Percentiles rank a stretch among this genome's conserved stretches.
Conservation (phyloP, 2,113 vertebrate genomes). For the Tauraco erythrolophus region DNA sequence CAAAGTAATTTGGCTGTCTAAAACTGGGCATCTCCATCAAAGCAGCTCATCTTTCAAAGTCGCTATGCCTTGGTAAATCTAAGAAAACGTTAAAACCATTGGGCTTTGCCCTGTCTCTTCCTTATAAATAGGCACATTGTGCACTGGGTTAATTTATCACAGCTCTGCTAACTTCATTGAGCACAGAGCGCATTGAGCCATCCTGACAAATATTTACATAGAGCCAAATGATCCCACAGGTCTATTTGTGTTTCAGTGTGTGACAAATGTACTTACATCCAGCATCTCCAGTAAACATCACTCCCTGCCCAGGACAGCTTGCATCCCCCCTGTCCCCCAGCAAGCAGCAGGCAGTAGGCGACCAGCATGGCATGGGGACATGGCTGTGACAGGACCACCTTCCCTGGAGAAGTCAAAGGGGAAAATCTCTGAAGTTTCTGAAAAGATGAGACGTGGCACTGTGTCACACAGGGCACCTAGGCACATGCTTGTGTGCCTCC, state of each 20-base stretch:
- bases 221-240: neutral
- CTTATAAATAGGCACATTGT: neutral
- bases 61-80: neutral
- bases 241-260: neutral
- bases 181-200: neutral
- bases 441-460: rapidly evolving
- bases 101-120: neutral
- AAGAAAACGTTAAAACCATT: neutral
- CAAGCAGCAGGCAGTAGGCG: neutral
- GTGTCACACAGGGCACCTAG: neutral
- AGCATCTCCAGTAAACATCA: neutral
- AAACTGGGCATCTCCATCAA: neutral
- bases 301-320: neutral
- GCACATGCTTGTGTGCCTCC: rapidly evolving
- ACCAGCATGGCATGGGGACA: neutral
- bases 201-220: neutral
- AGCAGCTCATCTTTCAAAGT: neutral
- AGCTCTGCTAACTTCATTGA: neutral
- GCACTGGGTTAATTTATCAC: neutral
- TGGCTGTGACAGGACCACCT: neutral
- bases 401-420: neutral
- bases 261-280: neutral
- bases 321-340: no score
- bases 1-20: neutral
- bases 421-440: neutral